These are phyloP conservation scores for Nibea coibor DNA, from an alignment of 2,113 vertebrate species.

Conservation along the genomic window DNA sequence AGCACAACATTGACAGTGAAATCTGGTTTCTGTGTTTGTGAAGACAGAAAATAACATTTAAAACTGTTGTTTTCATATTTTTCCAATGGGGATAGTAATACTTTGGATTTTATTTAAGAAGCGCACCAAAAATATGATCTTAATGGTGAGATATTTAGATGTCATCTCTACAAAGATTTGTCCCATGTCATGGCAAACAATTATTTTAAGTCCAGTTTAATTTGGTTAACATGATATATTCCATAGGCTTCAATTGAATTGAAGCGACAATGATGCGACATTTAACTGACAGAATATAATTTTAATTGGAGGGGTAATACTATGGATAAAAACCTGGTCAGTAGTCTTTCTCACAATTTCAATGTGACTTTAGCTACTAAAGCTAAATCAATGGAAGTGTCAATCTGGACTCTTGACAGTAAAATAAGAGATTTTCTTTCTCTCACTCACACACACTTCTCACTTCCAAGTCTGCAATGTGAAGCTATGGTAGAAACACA, in stretches of 20 bases:
- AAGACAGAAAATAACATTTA: not conserved
- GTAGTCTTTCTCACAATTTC: no score
- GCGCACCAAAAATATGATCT: not conserved
- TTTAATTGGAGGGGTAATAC: not conserved
- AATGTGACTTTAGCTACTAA: not conserved
- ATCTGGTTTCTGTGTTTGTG: not conserved
- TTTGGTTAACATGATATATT: not conserved
- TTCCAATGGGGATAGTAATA: not conserved
- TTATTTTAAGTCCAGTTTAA: not conserved
- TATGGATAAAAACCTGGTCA: not conserved
- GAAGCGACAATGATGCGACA: no score
- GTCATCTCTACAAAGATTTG: not conserved
- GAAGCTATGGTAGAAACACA: constrained; percentile 59
- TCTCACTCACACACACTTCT: constrained; percentile 26
- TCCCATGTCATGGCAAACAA: no score
- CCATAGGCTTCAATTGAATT: not conserved
- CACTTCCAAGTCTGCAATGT: constrained; percentile 64
- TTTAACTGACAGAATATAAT: not conserved
- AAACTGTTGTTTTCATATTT: not conserved
- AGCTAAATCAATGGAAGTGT: not conserved
- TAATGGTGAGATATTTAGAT: not conserved
- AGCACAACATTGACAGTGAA: not conserved
- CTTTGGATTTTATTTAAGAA: not conserved
- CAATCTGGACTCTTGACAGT: not conserved
- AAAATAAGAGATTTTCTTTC: constrained; percentile 14